These are phyloP conservation scores for Trisateles emortualis DNA, from an alignment of 2,888 invertebrate genomes.

Conservation along the genomic window DNA sequence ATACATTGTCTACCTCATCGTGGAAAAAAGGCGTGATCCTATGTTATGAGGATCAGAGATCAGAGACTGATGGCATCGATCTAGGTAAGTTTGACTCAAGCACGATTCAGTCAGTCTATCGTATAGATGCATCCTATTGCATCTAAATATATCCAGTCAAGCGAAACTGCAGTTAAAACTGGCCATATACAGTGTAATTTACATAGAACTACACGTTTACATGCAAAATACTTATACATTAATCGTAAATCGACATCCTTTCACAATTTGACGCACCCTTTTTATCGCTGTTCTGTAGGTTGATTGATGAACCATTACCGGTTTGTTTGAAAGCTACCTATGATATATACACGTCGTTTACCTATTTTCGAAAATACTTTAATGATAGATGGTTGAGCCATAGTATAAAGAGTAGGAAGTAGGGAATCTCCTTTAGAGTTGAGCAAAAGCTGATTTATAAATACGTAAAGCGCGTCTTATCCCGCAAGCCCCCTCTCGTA, in stretches of 20 bases:
- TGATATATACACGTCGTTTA: conserved; percentile 47
- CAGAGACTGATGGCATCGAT: too few relatives aligned
- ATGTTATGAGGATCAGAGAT: too few relatives aligned
- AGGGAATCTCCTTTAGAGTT: too few relatives aligned
- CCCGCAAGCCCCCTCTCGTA: too few relatives aligned
- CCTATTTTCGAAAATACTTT: conserved; percentile 41
- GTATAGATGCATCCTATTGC: too few relatives aligned
- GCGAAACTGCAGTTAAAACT: conserved; percentile 1
- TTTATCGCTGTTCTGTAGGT: conserved; percentile 61
- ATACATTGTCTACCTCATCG: too few relatives aligned
- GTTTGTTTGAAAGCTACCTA: conserved; percentile 62
- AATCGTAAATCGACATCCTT: conserved; percentile 42
- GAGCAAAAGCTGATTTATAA: too few relatives aligned
- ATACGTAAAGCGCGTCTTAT: too few relatives aligned
- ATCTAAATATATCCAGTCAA: background rate
- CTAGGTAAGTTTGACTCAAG: too few relatives aligned
- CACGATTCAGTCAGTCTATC: too few relatives aligned
- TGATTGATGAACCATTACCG: conserved; percentile 78
- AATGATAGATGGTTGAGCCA: conserved; percentile 41
- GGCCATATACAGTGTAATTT: conserved; percentile 5
- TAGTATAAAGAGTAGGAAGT: too few relatives aligned
- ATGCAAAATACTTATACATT: conserved; percentile 7
- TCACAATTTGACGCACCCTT: conserved; percentile 49
- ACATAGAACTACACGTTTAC: conserved; percentile 10
- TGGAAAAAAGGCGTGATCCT: too few relatives aligned